A percentile compares a stretch with the other conserved stretches of the same genome.
Evolutionary conservation across 2,888 invertebrate species (phyloP).

Genomic region (Leptura quadrifasciata): DNA sequence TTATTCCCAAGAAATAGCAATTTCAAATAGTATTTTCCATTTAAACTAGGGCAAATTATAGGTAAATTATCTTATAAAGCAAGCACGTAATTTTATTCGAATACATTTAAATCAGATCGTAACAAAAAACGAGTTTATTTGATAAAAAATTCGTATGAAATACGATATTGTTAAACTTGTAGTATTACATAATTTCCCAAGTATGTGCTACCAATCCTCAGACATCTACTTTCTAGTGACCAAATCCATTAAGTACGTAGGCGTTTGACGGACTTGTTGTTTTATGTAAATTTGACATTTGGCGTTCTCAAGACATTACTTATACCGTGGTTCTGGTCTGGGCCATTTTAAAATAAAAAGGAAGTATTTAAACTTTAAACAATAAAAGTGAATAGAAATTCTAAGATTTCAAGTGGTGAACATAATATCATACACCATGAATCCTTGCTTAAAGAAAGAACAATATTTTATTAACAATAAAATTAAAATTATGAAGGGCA

Average conservation of each 20-base stretch:
- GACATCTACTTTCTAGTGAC: constrained; percentile 29
- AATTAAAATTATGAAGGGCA: no score
- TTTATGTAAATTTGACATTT: constrained; percentile 24
- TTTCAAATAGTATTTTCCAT: neutral
- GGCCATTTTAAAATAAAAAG: neutral
- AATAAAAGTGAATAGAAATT: no score
- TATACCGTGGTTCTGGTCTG: neutral
- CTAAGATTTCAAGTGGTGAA: no score
- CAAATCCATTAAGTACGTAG: constrained; percentile 15
- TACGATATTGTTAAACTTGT: constrained; percentile 24
- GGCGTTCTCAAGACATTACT: neutral
- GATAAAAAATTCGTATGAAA: constrained; percentile 20
- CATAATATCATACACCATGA: no score
- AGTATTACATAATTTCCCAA: constrained; percentile 15
- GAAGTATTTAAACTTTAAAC: neutral
- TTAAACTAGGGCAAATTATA: neutral
- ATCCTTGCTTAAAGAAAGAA: no score
- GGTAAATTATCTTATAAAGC: neutral
- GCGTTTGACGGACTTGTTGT: constrained; percentile 15
- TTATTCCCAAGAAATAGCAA: neutral
- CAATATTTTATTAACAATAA: no score
- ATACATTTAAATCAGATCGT: neutral
- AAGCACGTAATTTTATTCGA: neutral
- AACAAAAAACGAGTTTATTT: constrained; percentile 21
- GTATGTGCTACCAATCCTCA: constrained; percentile 26